phyloP scores from a whole-genome alignment of 2,113 vertebrate genomes.

The Echinops telfairi region DNA sequence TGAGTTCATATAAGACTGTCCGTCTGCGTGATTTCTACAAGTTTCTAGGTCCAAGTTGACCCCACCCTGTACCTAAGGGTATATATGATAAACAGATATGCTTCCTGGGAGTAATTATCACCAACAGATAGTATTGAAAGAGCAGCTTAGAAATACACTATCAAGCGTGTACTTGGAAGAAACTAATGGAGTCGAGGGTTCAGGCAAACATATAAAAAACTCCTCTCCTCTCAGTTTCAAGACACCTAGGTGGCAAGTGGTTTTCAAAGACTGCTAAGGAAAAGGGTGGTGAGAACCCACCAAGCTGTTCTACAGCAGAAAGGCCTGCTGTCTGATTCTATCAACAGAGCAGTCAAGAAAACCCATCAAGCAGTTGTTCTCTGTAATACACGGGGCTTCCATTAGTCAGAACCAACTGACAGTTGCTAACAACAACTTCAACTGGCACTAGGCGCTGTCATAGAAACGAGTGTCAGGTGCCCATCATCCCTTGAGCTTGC shows the following conservation, averaged over 20 bases:
- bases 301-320: not conserved
- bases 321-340: not conserved
- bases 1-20: slow-evolving; percentile 26
- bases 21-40: slow-evolving; percentile 40
- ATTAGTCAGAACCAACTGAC: not conserved
- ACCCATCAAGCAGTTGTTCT: not conserved
- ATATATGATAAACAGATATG: slow-evolving; percentile 49
- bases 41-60: too few relatives aligned
- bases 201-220: not conserved
- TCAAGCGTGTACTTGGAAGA: slow-evolving; percentile 55
- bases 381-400: not conserved
- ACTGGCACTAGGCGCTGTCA: not conserved
- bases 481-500: fast-evolving
- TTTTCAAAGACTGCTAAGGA: not conserved
- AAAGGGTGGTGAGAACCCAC: not conserved
- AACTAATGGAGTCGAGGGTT: not conserved
- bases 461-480: not conserved
- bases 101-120: slow-evolving; percentile 52
- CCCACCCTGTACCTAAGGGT: slow-evolving; percentile 29
- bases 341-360: not conserved
- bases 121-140: slow-evolving; percentile 67
- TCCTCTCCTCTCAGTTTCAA: not conserved
- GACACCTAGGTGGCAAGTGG: not conserved
- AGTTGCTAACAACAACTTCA: not conserved
- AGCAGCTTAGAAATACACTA: slow-evolving; percentile 69